Evolutionary conservation across 2,797 vertebrate genomes (phyloP), one percentile per base, ranked within the genome.

Genomic region (Acomys russatus): DNA sequence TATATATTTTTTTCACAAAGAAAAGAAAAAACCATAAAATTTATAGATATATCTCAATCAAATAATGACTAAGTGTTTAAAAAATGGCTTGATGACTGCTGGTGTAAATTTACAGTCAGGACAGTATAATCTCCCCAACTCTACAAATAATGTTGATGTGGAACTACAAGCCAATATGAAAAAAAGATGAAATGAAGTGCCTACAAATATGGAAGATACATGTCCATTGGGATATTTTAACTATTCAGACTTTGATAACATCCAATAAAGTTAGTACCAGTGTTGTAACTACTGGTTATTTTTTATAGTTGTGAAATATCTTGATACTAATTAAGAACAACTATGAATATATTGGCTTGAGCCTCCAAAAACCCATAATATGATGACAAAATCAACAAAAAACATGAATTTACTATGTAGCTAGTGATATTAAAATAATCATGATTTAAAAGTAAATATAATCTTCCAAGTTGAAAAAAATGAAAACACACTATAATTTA

Each of bases 271-370:
- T 35, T 96, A 74, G n/a, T 90, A 59, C 1, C 4, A 61, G n/a
- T 59, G 23, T 66, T 64, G 73, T 11, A 90, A 18, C 35, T 83
- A 77, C 23, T 28, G 25, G 82, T 86, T 82, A 18, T 49, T 73
- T 80, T 96, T 89, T 14, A 63, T 56, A 82, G 33, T 28, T 64
- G 68, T 63, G 3, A 68, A 95, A 51, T 92, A 25, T 20, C 66
- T 95, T 91, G 6, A 90, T 80, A 70, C 38, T 91, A 91, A 63
- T 35, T 22, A 86, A 30, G 59, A 89, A 84, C 6, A n/a, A 12
- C 49, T n/a, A 66, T 44, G 25, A 86, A 78, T 54, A 63, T 74
- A 73, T 68, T 25, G 63, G 3, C 10, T 80, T 63, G 17, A 33
- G 1, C 0, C 0, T 5, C 63, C 6, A 14, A 68, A 70, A 54